Percentiles rank a stretch among this genome's conserved stretches.
phyloP scores from a whole-genome alignment of 64 coral and sea anemone species.

The Pachyseris speciosa region DNA sequence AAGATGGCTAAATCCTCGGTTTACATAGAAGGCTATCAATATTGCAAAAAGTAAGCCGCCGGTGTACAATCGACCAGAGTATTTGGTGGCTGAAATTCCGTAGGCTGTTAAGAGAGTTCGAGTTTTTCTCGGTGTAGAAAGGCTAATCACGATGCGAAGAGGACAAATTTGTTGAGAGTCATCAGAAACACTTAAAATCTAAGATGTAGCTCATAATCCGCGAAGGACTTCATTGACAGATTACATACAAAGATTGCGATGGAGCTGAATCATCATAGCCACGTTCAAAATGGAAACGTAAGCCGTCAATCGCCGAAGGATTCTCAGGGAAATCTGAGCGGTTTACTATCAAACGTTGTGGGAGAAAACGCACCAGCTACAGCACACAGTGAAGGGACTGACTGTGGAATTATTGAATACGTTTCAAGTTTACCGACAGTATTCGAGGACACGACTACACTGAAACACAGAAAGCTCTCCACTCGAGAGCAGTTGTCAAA shows the following conservation, averaged over 20 bases:
- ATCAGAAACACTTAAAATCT: neutral
- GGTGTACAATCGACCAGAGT: neutral
- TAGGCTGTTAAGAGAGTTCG: neutral
- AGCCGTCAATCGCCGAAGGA: neutral
- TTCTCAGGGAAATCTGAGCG: neutral
- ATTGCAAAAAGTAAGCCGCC: neutral
- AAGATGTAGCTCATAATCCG: neutral
- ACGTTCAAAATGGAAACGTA: neutral
- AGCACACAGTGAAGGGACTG: neutral
- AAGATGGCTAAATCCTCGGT: conserved; percentile 5
- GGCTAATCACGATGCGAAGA: neutral
- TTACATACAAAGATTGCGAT: neutral
- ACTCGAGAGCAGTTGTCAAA: neutral
- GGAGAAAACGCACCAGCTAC: neutral
- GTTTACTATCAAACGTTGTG: neutral
- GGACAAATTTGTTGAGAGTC: neutral
- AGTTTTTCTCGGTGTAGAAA: neutral
- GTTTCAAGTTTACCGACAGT: conserved; percentile 6
- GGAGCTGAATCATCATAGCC: neutral
- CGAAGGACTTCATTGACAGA: neutral
- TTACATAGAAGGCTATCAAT: conserved; percentile 6
- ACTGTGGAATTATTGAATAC: neutral
- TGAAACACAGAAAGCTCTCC: neutral
- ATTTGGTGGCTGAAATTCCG: neutral
- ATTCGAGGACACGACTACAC: conserved; percentile 3